Conservation (phyloP, 1,140 invertebrate species). For the Eriocheir sinensis region DNA sequence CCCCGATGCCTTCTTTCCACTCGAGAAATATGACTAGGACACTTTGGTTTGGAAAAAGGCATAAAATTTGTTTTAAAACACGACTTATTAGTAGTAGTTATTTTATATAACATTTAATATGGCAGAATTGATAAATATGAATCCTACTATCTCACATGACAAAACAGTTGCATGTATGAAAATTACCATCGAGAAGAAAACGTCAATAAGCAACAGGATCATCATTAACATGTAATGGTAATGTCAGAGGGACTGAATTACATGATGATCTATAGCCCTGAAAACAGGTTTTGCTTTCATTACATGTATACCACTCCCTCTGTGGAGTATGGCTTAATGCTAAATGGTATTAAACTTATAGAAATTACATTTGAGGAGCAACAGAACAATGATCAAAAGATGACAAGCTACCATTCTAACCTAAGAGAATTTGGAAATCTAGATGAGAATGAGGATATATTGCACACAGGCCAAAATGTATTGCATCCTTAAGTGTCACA, state of each 20-base stretch:
- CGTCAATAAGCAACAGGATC: conserved; percentile 76
- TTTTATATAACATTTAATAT: conserved; percentile 78
- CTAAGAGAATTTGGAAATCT: conserved; percentile 76
- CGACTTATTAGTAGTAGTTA: conserved; percentile 77
- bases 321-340: conserved; percentile 70
- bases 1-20: conserved; percentile 74
- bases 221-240: conserved; percentile 74
- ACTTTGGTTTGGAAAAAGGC: conserved; percentile 78
- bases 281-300: conserved; percentile 66
- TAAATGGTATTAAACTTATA: conserved; percentile 75
- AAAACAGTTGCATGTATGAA: conserved; percentile 78
- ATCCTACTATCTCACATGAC: conserved; percentile 76
- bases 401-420: conserved; percentile 77
- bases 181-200: conserved; percentile 77
- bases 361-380: conserved; percentile 75
- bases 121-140: conserved; percentile 78
- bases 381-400: conserved; percentile 77
- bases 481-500: conserved; percentile 75
- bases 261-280: conserved; percentile 70
- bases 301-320: conserved; percentile 77
- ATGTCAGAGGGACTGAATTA: conserved; percentile 75
- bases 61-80: conserved; percentile 77
- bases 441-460: conserved; percentile 77
- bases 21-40: conserved; percentile 77
- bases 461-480: conserved; percentile 77